Percentiles rank a stretch among this genome's conserved stretches.
phyloP scores from a whole-genome alignment of 2,888 invertebrate genomes.

The Tenthredo distinguenda region DNA sequence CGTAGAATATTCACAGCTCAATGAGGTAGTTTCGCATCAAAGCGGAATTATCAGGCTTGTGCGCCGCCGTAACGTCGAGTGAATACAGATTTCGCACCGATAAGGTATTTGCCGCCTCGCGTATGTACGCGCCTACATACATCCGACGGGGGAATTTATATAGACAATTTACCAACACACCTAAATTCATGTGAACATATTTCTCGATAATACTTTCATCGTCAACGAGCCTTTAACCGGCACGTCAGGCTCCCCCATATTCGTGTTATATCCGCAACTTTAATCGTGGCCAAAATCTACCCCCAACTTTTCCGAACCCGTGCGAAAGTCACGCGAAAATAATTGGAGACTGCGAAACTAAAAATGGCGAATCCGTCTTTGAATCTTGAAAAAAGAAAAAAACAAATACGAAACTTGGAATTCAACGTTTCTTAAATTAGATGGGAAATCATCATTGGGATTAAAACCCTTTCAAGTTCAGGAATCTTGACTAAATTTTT shows the following conservation, averaged over 20 bases:
- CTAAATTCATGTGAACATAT: conserved; percentile 8
- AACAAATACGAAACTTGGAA: background rate
- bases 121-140: conserved; percentile 10
- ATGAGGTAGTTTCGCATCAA: conserved; percentile 52
- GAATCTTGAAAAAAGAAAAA: background rate
- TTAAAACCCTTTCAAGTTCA: background rate
- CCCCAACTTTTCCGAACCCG: background rate
- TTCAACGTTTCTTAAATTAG: background rate
- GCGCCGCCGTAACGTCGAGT: conserved; percentile 37
- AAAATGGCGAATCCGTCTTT: background rate
- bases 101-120: conserved; percentile 46
- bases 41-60: conserved; percentile 52
- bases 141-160: conserved; percentile 24
- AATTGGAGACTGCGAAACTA: background rate
- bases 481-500: background rate
- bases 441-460: background rate
- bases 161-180: conserved; percentile 4
- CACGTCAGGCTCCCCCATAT: background rate
- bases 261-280: background rate
- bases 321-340: conserved; percentile 21
- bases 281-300: background rate
- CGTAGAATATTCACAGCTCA: conserved; percentile 50
- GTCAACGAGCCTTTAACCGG: conserved; percentile 29
- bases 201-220: conserved; percentile 23
- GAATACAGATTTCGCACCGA: conserved; percentile 51